phyloP scores from a whole-genome alignment of 2,113 vertebrate genomes.

The Melanerpes formicivorus region DNA sequence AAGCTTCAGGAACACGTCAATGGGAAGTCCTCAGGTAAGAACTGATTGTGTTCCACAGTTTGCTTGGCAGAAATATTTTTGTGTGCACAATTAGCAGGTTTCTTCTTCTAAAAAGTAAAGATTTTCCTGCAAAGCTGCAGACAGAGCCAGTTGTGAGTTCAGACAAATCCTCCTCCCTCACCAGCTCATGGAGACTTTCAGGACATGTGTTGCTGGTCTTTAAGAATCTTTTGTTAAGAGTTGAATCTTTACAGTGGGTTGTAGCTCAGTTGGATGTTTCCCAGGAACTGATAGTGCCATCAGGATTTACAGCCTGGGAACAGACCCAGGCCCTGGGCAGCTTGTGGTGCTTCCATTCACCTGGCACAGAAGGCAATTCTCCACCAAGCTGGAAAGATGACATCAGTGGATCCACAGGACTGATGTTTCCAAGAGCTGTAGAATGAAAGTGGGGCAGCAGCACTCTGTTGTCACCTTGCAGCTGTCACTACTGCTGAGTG shows the following conservation, averaged over 20 bases:
- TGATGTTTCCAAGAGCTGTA: background rate
- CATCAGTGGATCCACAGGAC: background rate
- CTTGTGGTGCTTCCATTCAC: background rate
- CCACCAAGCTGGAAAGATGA: background rate
- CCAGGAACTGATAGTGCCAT: background rate
- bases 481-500: background rate
- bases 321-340: background rate
- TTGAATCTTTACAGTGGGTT: background rate
- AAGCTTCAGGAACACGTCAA: conserved; percentile 75
- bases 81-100: background rate
- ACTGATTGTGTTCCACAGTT: background rate
- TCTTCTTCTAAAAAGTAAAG: background rate
- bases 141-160: background rate
- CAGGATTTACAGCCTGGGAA: background rate
- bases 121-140: background rate
- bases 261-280: no score
- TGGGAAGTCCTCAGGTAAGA: conserved; percentile 81
- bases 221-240: background rate
- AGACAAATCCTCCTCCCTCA: background rate
- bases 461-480: background rate
- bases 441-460: background rate
- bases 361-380: no score
- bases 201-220: background rate
- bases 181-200: background rate
- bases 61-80: background rate